phyloP scores from a whole-genome alignment of 2,888 invertebrate genomes.

The Mythimna impura region DNA sequence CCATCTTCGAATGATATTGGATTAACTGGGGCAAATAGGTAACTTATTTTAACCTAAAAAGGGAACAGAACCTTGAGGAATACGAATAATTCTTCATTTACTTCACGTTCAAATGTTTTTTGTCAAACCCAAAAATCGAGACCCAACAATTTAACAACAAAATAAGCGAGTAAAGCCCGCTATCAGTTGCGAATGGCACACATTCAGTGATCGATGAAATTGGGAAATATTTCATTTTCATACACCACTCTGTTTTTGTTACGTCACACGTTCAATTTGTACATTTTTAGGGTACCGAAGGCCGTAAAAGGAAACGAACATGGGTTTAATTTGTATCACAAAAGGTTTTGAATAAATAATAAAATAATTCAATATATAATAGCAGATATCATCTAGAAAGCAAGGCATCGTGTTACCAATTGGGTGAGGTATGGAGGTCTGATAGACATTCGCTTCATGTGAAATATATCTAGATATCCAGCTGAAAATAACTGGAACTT shows the following conservation, averaged over 20 bases:
- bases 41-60: too few species aligned
- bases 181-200: conserved; percentile 57
- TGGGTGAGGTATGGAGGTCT: too few species aligned
- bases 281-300: conserved; percentile 35
- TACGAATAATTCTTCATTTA: not conserved
- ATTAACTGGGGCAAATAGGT: too few species aligned
- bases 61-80: too few species aligned
- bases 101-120: not conserved
- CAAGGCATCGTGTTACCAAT: too few species aligned
- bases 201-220: conserved; percentile 65
- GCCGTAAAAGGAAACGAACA: not conserved
- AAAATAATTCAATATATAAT: not conserved
- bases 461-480: too few species aligned
- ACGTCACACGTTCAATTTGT: conserved; percentile 62
- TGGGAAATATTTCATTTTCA: conserved; percentile 70
- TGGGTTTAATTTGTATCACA: not conserved
- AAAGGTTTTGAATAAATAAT: not conserved
- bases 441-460: too few species aligned
- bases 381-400: too few species aligned
- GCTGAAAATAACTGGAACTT: too few species aligned
- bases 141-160: not conserved
- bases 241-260: conserved; percentile 47
- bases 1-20: too few species aligned
- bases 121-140: not conserved
- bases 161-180: conserved; percentile 9